Evolutionary conservation across 2,113 vertebrate species (phyloP).

Genomic region (Azemiops feae): DNA sequence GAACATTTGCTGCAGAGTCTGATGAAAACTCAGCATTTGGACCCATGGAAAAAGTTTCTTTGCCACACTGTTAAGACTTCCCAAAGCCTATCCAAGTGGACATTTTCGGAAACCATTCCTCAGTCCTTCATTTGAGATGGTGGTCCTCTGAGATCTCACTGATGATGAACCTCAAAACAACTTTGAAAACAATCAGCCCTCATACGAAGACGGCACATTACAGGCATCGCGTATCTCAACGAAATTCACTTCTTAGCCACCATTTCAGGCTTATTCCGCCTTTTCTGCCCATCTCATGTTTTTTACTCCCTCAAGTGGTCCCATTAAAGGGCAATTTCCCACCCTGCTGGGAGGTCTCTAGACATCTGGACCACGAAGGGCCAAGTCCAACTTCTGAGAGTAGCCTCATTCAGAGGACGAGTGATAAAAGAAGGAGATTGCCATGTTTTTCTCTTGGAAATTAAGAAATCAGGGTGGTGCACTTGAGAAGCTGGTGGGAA

Average conservation of each 20-base stretch:
- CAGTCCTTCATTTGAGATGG: background rate
- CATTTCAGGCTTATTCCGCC: constrained; percentile 14
- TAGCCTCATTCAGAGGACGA: background rate
- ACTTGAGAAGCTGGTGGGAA: background rate
- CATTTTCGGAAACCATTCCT: background rate
- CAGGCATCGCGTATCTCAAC: background rate
- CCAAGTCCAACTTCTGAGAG: background rate
- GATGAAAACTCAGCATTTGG: background rate
- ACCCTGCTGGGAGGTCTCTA: constrained; percentile 20
- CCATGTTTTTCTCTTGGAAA: background rate
- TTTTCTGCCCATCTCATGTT: constrained; percentile 35
- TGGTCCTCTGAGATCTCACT: background rate
- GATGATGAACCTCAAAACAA: background rate
- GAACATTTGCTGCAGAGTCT: background rate
- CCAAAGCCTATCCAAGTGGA: background rate
- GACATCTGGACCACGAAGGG: background rate
- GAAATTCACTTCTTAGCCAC: constrained; percentile 12
- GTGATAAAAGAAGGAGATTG: too few relatives aligned
- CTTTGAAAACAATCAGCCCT: constrained; percentile 10
- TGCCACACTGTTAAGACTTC: background rate
- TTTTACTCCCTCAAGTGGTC: constrained; percentile 29
- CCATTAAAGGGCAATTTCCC: constrained; percentile 31
- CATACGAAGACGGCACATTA: background rate
- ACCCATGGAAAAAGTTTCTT: background rate
- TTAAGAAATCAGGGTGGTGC: background rate